A percentile compares a stretch with the other conserved stretches of the same genome.
These are phyloP conservation scores for Stichopus horrens DNA, from an alignment of 53 echinoderm and acorn worm species.

Conservation along the genomic window DNA sequence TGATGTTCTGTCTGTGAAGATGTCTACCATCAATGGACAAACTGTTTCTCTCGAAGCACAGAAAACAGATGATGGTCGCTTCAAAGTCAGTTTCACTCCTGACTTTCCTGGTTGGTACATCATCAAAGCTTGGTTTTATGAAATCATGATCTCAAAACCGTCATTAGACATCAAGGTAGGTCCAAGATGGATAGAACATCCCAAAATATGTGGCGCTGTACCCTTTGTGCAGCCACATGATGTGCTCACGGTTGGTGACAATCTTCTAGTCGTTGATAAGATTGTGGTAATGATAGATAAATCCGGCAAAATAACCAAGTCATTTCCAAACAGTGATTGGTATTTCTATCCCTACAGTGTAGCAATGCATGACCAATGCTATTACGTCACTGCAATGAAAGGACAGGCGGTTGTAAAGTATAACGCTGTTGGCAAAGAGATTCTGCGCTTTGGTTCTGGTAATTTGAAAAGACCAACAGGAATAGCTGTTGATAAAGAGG, in stretches of 20 bases:
- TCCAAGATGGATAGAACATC: constrained; percentile 42
- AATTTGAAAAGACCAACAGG: constrained; percentile 49
- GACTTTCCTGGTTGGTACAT: constrained; percentile 48
- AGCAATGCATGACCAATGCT: neutral
- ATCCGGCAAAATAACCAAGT: constrained; percentile 44
- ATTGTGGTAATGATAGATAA: constrained; percentile 34
- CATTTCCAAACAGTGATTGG: constrained; percentile 24
- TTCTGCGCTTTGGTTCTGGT: constrained; percentile 25
- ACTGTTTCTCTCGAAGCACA: neutral
- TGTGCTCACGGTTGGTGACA: constrained; percentile 39
- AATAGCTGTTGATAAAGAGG: constrained; percentile 36
- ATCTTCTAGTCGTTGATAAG: constrained; percentile 40
- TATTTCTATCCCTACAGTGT: constrained; percentile 35
- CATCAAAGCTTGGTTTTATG: constrained; percentile 19
- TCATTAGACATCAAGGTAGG: constrained; percentile 44
- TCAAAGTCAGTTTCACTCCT: constrained; percentile 41
- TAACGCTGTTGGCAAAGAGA: neutral
- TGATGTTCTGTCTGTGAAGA: neutral
- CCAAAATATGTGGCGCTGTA: neutral
- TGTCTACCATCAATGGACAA: neutral
- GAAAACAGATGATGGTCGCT: constrained; percentile 15
- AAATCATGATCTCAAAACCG: constrained; percentile 32
- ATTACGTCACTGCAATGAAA: constrained; percentile 27
- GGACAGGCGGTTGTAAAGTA: constrained; percentile 35
- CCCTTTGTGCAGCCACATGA: constrained; percentile 42